Evolutionary conservation across 1,140 invertebrate genomes (phyloP).

Genomic region (Pseudachorutes palmiensis): DNA sequence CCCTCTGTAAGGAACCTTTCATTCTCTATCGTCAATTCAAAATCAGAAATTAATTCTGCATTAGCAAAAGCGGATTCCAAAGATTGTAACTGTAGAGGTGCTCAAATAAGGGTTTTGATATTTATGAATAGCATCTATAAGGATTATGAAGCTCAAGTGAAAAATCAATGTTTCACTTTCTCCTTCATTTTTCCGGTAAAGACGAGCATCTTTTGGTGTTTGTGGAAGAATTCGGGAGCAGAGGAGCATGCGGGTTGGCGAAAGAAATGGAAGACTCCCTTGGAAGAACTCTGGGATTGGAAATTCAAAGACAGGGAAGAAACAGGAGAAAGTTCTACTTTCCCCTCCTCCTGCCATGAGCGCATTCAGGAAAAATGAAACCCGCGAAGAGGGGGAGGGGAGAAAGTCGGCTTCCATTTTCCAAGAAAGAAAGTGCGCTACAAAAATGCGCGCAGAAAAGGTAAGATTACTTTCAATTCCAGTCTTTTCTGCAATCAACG

Average conservation of each 20-base stretch:
- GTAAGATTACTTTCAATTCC: neutral
- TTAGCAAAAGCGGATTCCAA: too few relatives aligned
- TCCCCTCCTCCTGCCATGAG: neutral
- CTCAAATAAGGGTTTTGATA: too few relatives aligned
- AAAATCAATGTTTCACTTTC: neutral
- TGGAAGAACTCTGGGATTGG: too few relatives aligned
- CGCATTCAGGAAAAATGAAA: constrained; percentile 9
- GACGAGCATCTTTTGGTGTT: neutral
- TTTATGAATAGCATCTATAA: neutral
- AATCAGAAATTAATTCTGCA: too few relatives aligned
- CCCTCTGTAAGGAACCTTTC: neutral
- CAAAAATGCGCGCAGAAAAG: constrained; percentile 13
- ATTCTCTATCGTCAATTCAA: neutral
- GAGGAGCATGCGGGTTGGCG: neutral
- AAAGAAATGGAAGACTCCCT: neutral
- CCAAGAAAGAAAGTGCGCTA: neutral
- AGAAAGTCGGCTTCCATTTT: constrained; percentile 11
- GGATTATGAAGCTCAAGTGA: too few relatives aligned
- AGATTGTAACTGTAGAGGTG: too few relatives aligned
- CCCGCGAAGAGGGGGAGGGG: neutral
- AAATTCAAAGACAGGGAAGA: neutral
- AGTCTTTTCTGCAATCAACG: neutral
- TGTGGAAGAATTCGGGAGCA: neutral
- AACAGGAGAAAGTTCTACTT: neutral
- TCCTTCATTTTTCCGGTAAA: neutral